phyloP scores from a whole-genome alignment of 1,140 invertebrate species.

The Andrena cerasifolii region DNA sequence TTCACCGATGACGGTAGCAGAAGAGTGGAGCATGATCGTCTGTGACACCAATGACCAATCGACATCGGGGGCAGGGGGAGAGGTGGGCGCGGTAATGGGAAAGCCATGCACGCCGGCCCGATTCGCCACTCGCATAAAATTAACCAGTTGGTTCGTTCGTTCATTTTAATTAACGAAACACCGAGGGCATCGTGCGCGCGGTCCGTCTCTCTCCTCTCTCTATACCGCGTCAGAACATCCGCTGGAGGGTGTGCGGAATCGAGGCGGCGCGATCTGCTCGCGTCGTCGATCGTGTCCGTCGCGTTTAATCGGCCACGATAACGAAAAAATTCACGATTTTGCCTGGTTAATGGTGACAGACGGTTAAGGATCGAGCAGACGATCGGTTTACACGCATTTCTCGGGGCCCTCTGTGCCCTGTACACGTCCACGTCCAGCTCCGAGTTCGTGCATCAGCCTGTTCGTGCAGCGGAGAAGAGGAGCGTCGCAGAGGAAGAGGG shows the following conservation, averaged over 20 bases:
- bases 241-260: constrained; percentile 34
- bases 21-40: constrained; percentile 66
- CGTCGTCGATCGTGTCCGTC: constrained; percentile 44
- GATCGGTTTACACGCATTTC: background rate
- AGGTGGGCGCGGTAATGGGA: constrained; percentile 77
- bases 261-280: constrained; percentile 29
- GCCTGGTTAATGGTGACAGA: too few relatives aligned
- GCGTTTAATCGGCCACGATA: background rate
- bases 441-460: constrained; percentile 37
- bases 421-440: background rate
- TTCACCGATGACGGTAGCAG: constrained; percentile 60
- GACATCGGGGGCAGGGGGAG: constrained; percentile 50
- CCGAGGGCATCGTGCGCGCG: constrained; percentile 68
- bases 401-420: constrained; percentile 10
- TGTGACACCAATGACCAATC: constrained; percentile 69
- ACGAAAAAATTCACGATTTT: background rate
- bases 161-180: constrained; percentile 82
- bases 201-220: constrained; percentile 68
- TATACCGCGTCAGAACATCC: constrained; percentile 17
- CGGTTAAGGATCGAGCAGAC: too few relatives aligned
- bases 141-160: constrained; percentile 76
- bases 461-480: constrained; percentile 19
- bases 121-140: constrained; percentile 81
- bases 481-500: background rate
- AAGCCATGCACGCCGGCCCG: constrained; percentile 78